phyloP scores from a whole-genome alignment of 2,888 invertebrate species.

The Melanotus villosus region DNA sequence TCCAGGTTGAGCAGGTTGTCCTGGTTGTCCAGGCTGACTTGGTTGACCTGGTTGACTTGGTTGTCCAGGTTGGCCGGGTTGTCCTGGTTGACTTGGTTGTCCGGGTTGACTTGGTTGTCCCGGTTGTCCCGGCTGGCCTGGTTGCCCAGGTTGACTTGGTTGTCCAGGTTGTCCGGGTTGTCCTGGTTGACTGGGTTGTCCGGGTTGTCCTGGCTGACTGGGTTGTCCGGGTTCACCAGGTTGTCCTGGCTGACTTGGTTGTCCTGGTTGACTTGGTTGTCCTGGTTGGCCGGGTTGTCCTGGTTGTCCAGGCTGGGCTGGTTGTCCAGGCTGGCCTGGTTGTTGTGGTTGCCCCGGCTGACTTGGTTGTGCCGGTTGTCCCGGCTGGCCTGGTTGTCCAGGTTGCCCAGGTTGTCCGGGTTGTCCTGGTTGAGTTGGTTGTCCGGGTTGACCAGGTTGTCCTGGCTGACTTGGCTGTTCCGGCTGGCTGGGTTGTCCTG shows the following conservation, averaged over 20 bases:
- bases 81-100: conserved; percentile 36
- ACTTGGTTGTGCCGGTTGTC: conserved; percentile 40
- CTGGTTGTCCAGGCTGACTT: too few relatives aligned
- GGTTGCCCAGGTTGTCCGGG: conserved; percentile 50
- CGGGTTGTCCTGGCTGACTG: conserved; percentile 33
- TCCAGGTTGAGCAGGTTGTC: conserved; percentile 74
- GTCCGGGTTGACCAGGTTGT: conserved; percentile 30
- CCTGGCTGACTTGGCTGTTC: conserved; percentile 47
- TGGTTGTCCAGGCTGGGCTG: conserved; percentile 9
- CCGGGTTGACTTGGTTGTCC: too few relatives aligned
- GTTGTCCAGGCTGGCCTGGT: conserved; percentile 44
- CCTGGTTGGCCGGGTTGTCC: conserved; percentile 33
- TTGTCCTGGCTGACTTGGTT: conserved; percentile 47
- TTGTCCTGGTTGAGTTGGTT: conserved; percentile 26
- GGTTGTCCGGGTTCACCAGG: conserved; percentile 26
- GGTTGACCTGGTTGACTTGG: too few relatives aligned
- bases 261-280: conserved; percentile 44
- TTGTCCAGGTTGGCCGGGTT: conserved; percentile 36
- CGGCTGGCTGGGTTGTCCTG: conserved; percentile 38
- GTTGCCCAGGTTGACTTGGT: conserved; percentile 42
- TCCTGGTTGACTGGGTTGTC: conserved; percentile 47
- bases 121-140: conserved; percentile 38
- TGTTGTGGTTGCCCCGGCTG: conserved; percentile 32
- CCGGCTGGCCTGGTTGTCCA: too few relatives aligned
- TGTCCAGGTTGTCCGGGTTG: conserved; percentile 38